Evolutionary conservation across 1,140 invertebrate genomes (phyloP), one percentile per base, ranked within the genome.

Genomic region (Pseudomyrmex sp.): DNA sequence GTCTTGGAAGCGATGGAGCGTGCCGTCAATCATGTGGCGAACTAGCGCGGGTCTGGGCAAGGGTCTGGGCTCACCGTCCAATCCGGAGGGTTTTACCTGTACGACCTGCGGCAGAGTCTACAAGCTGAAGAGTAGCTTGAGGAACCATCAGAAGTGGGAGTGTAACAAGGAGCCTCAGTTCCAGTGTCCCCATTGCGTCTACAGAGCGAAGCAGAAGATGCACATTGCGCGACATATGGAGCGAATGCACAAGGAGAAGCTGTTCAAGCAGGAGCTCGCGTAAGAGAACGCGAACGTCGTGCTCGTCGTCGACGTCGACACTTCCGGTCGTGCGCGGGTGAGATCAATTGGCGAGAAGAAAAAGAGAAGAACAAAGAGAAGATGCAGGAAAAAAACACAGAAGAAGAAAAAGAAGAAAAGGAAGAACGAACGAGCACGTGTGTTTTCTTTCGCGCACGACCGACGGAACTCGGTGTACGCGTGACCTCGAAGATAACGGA

Each of bases 141-240:
- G 97, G 26, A 98, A 97, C 91, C 97, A 98, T 92, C 97, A 97
- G 94, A 97, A 98, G 92, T 98, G 97, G 97, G 97, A 98, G 92
- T 98, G 97, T 93, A 97, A 97, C 85, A 97, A 97, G 93, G 97
- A 97, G 92, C 97, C 97, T 1, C 97, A 97, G 92, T 97, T 97
- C 91, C 96, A 97, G 89, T 97, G 97, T 93, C 96, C 96, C 5
- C 97, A 97, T 93, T 97, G 97, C 93, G 96, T 97, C 10, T 97
- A 97, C 92, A 95, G 96, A 82, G 97, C 97, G 85, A 97, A 97
- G 91, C 97, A 97, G 91, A 97, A 97, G 95, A 97, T 97, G 96
- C 97, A 97, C 93, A 97, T 98, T 90, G 97, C 97, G 54, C 96
- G 97, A 66, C 97, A 98, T 92, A 97, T 97, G 96, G 97, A 97